Evolutionary conservation across 2,797 vertebrate species (phyloP).

Genomic region (Hippocampus kuda): DNA sequence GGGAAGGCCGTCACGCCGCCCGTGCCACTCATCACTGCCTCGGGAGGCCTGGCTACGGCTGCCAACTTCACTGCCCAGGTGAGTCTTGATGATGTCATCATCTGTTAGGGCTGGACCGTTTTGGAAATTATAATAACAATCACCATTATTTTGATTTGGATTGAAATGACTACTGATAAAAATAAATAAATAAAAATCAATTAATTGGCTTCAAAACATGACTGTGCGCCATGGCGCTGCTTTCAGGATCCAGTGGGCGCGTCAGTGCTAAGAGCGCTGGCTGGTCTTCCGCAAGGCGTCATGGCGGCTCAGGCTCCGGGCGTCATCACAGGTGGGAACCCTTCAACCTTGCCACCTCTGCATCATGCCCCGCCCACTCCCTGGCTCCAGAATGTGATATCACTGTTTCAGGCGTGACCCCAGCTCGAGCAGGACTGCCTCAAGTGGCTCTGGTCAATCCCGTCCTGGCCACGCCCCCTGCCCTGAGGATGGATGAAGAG

Average conservation of each 20-base stretch:
- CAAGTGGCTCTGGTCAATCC: slow-evolving; percentile 96
- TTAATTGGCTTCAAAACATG: slow-evolving; percentile 8
- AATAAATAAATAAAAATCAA: no score
- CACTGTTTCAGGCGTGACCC: slow-evolving; percentile 79
- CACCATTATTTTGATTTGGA: no score
- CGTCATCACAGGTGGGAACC: slow-evolving; percentile 86
- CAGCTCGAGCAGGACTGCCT: slow-evolving; percentile 86
- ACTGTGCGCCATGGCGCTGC: slow-evolving; percentile 46
- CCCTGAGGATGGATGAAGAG: slow-evolving; percentile 80
- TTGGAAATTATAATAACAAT: no score
- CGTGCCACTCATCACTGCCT: slow-evolving; percentile 89
- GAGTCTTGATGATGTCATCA: no score
- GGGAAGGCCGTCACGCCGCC: slow-evolving; percentile 97
- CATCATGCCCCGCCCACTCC: not conserved
- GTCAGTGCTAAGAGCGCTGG: slow-evolving; percentile 83
- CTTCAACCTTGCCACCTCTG: not conserved
- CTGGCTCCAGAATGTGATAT: not conserved
- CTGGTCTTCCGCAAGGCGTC: slow-evolving; percentile 91
- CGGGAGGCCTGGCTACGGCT: slow-evolving; percentile 88
- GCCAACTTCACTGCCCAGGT: slow-evolving; percentile 99
- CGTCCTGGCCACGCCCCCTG: slow-evolving; percentile 84
- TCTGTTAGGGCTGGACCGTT: no score
- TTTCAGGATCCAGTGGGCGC: slow-evolving; percentile 88
- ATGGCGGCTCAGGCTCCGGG: slow-evolving; percentile 97
- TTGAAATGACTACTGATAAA: no score